These are phyloP conservation scores for Lasaia peninsularis DNA, from an alignment of 1,140 invertebrate genomes.

Conservation along the genomic window DNA sequence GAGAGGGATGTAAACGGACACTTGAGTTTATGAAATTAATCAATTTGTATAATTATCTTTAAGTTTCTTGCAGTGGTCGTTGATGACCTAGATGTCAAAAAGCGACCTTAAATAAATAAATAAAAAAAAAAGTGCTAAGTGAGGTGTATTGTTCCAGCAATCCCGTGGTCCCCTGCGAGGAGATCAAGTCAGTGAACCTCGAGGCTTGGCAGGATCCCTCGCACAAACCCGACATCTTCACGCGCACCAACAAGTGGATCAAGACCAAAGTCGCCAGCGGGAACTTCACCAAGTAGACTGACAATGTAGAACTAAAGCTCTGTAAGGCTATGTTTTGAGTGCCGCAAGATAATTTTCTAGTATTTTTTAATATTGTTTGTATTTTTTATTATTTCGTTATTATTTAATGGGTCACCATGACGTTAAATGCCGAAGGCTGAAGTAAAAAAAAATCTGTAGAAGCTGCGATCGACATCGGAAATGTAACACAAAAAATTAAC, in stretches of 20 bases:
- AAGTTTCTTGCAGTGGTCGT: too few relatives aligned
- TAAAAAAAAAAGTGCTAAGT: too few relatives aligned
- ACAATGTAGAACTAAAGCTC: constrained; percentile 19
- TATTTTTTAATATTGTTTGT: constrained; percentile 11
- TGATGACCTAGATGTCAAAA: too few relatives aligned
- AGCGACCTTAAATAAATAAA: too few relatives aligned
- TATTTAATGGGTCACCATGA: not conserved
- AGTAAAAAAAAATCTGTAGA: not conserved
- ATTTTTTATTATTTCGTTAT: not conserved
- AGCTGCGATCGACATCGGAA: not conserved
- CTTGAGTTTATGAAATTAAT: too few relatives aligned
- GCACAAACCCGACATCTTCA: constrained; percentile 60
- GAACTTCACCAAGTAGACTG: constrained; percentile 56
- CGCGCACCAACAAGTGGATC: constrained; percentile 68
- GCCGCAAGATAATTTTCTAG: constrained; percentile 5
- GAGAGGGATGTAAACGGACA: too few relatives aligned
- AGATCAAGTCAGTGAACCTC: constrained; percentile 66
- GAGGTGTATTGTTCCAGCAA: constrained; percentile 58
- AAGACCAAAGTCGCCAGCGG: constrained; percentile 55
- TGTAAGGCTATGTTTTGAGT: constrained; percentile 11
- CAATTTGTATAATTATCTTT: too few relatives aligned
- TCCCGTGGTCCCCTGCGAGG: constrained; percentile 54
- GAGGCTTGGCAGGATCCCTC: constrained; percentile 65
- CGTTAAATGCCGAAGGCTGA: not conserved
- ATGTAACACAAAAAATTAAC: not conserved